Evolutionary conservation across 2,888 invertebrate genomes (phyloP).

Genomic region (Dromius quadrimaculatus): DNA sequence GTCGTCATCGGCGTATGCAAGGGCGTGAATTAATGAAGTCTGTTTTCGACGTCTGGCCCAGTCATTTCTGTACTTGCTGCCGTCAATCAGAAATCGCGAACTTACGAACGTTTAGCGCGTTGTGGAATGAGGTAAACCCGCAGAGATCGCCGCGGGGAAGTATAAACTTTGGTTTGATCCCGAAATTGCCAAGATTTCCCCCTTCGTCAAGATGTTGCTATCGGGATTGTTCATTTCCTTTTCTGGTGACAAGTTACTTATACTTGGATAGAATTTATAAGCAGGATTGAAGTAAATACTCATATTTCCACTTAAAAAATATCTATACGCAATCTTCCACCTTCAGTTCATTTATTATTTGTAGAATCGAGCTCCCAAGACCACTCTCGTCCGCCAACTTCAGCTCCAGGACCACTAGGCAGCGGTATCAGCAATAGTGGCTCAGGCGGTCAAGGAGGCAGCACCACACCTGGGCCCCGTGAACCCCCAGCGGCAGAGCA

Average conservation of each 20-base stretch:
- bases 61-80: constrained; percentile 51
- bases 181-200: constrained; percentile 63
- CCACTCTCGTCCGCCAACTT: constrained; percentile 55
- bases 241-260: background rate
- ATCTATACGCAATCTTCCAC: no score
- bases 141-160: constrained; percentile 59
- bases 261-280: no score
- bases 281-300: no score
- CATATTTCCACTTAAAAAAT: no score
- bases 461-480: constrained; percentile 53
- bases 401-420: constrained; percentile 55
- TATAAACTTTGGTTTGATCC: constrained; percentile 61
- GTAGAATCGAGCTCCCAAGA: constrained; percentile 35
- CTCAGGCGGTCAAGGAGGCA: constrained; percentile 43
- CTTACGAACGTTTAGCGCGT: background rate
- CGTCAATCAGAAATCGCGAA: constrained; percentile 46
- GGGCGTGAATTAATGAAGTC: constrained; percentile 53
- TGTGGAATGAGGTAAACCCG: constrained; percentile 2
- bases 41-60: constrained; percentile 51
- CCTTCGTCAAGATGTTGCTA: constrained; percentile 33
- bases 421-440: constrained; percentile 29
- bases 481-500: constrained; percentile 56
- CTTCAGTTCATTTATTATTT: constrained; percentile 2
- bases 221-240: constrained; percentile 37
- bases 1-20: constrained; percentile 23